Conservation (phyloP, 2,888 invertebrate genomes). For the Seladonia tumulorum region DNA sequence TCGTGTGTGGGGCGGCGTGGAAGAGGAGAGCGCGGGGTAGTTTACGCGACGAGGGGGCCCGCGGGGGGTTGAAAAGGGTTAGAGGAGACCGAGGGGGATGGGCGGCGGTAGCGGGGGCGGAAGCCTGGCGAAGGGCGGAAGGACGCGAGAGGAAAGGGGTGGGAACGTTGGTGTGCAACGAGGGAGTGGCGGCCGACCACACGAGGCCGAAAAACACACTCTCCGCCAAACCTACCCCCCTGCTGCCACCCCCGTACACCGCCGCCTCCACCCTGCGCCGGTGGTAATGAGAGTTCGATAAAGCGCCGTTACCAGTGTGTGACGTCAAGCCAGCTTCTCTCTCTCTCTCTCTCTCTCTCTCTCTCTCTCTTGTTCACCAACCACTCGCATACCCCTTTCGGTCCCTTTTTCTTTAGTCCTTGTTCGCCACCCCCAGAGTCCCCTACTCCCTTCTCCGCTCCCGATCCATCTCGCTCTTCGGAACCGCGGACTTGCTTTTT, state of each 20-base stretch:
- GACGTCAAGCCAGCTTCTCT: constrained; percentile 77
- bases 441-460: background rate
- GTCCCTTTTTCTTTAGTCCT: background rate
- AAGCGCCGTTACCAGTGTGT: constrained; percentile 83
- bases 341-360: constrained; percentile 59
- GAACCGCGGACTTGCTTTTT: constrained; percentile 60
- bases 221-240: constrained; percentile 73
- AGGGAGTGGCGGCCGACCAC: constrained; percentile 81
- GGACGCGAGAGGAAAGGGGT: constrained; percentile 50
- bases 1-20: constrained; percentile 59
- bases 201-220: constrained; percentile 84
- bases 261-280: constrained; percentile 67
- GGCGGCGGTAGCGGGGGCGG: constrained; percentile 38
- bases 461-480: background rate
- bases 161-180: constrained; percentile 68
- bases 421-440: background rate
- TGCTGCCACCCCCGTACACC: constrained; percentile 42
- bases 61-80: constrained; percentile 71
- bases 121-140: constrained; percentile 56
- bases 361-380: constrained; percentile 71
- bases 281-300: constrained; percentile 84
- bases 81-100: constrained; percentile 49
- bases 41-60: constrained; percentile 63
- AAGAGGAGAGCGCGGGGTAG: constrained; percentile 58
- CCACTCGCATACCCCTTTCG: background rate